phyloP scores from a whole-genome alignment of 2,113 vertebrate genomes.

The Anhinga anhinga region DNA sequence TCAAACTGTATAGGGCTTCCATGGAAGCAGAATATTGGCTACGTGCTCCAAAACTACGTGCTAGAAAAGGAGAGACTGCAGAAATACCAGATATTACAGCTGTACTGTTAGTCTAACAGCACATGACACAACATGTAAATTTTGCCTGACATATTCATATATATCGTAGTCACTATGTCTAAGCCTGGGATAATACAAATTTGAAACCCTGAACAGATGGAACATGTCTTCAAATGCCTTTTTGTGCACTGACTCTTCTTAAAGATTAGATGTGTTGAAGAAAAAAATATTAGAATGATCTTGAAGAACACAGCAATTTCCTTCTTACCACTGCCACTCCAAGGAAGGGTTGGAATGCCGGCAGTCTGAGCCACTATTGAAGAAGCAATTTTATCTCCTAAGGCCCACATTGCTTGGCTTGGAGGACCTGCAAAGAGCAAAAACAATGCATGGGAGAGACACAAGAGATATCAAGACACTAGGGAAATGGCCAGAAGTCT shows the following conservation, averaged over 20 bases:
- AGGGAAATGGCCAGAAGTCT: not conserved
- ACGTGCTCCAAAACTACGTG: not conserved
- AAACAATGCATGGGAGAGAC: not conserved
- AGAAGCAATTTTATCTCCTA: slow-evolving; percentile 98
- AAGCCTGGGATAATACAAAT: not conserved
- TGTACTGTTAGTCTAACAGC: slow-evolving; percentile 15
- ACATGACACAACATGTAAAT: not conserved
- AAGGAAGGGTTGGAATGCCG: slow-evolving; percentile 95
- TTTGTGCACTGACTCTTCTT: not conserved
- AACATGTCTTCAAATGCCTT: not conserved
- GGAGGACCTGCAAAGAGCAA: slow-evolving; percentile 85
- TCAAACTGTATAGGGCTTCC: slow-evolving; percentile 31
- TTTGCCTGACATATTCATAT: not conserved
- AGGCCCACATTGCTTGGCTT: slow-evolving; percentile 98
- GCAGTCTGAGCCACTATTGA: slow-evolving; percentile 98
- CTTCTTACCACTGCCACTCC: slow-evolving; percentile 90
- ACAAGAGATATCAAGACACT: not conserved
- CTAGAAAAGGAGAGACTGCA: not conserved
- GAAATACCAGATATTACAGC: slow-evolving; percentile 3
- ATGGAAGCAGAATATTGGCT: not conserved
- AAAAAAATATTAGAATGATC: not conserved
- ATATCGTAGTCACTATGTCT: not conserved
- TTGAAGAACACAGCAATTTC: not conserved
- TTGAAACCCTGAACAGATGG: not conserved
- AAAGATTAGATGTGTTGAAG: not conserved